A percentile compares a stretch with the other conserved stretches of the same genome.
Evolutionary conservation across 2,113 vertebrate genomes (phyloP).

Genomic region (Nannospalax galili): DNA sequence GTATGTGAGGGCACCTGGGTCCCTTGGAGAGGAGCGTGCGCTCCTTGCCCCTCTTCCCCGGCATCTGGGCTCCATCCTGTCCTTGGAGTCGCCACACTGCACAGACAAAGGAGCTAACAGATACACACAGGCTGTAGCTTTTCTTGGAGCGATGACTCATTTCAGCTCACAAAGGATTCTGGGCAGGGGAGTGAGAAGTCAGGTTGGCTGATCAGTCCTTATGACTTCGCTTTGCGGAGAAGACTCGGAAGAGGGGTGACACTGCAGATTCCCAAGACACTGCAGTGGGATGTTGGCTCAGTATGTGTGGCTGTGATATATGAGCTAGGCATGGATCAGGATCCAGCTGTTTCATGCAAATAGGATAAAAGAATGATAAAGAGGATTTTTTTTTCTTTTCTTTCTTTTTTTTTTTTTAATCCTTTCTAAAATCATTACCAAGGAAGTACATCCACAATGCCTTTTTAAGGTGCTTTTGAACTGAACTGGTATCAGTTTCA

Average conservation of each 20-base stretch:
- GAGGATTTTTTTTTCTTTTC: constrained; percentile 20
- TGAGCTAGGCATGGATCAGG: constrained; percentile 70
- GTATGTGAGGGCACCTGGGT: constrained; percentile 75
- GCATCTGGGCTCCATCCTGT: constrained; percentile 62
- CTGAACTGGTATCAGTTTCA: constrained; percentile 67
- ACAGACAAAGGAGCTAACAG: constrained; percentile 85
- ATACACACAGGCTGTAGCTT: constrained; percentile 81
- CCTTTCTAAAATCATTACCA: constrained; percentile 53
- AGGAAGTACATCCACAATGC: constrained; percentile 47
- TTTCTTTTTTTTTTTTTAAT: constrained; percentile 57
- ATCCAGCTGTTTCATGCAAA: constrained; percentile 67
- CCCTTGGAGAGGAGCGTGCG: constrained; percentile 50
- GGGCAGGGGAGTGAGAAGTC: constrained; percentile 87
- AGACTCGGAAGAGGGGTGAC: constrained; percentile 83
- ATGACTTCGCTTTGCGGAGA: constrained; percentile 89
- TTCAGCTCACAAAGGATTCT: constrained; percentile 88
- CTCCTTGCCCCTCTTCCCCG: neutral
- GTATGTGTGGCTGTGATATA: constrained; percentile 72
- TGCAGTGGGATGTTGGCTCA: constrained; percentile 83
- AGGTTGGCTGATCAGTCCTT: constrained; percentile 86
- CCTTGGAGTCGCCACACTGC: constrained; percentile 72
- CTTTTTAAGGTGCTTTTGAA: constrained; percentile 77
- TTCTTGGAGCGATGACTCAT: constrained; percentile 88
- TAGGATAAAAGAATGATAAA: constrained; percentile 71
- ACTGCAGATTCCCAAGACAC: constrained; percentile 86